Evolutionary conservation across 2,888 invertebrate genomes (phyloP), one percentile per base, ranked within the genome.

Genomic region (Volucella zonaria): DNA sequence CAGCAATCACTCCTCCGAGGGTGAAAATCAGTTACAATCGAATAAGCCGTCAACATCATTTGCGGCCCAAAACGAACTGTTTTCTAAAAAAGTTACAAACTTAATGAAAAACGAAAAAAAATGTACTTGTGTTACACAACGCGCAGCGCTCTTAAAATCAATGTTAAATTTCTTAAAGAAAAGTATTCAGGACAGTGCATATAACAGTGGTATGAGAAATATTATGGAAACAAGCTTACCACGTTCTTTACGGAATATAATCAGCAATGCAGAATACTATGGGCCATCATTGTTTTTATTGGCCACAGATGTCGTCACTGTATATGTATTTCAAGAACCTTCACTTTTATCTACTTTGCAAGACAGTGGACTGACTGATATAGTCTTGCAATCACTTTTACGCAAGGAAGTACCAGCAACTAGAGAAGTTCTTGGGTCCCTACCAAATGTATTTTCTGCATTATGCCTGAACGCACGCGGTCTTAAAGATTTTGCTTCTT

Each of bases 101-200:
- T 9, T 4, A 49, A 47, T 10, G 31, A 70, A 66, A 38, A 75
- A 68, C n/a, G 74, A 83, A 12, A 87, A 79, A 18, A 80, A 78
- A 8, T 82, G 87, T 15, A 86, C 86, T 0, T 96, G 96, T 90
- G 93, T 96, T 78, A 96, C 97, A 0, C 97, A 97, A 90, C 92
- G 97, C 82, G 96, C 96, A 2, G 97, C 97, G 3, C 92, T 97
- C 2, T 92, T 97, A 4, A 97, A 97, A 89, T 97, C 97, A 0
- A 96, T 97, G 95, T 91, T 97, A 42, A 97, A 97, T 90, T 97
- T 97, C 89, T 90, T 97, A 79, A 97, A 97, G 91, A 96, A 97
- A 91, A 96, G 96, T 10, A 95, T 97, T 87, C 95, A 95, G 90
- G 95, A 96, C 90, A 94, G 95, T 8, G 94, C 95, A 0, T 96